These are phyloP conservation scores for Odontocerum albicorne DNA, from an alignment of 2,888 invertebrate genomes.

Conservation along the genomic window DNA sequence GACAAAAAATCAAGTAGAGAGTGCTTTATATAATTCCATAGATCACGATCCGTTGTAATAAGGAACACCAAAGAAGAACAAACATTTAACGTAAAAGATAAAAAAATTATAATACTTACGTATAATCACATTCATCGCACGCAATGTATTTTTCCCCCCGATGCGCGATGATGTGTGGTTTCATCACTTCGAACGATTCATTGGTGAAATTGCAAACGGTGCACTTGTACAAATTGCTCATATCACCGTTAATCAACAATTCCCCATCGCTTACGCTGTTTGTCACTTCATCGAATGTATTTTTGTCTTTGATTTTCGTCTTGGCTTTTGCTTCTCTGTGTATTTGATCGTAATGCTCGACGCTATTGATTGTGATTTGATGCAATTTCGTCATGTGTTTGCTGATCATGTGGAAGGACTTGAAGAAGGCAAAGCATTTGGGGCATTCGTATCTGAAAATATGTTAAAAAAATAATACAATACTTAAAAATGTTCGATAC, in stretches of 20 bases:
- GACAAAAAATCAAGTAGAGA: no score
- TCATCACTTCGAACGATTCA: slow-evolving; percentile 7
- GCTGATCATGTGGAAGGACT: slow-evolving; percentile 15
- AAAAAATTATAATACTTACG: no score
- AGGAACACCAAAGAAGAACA: no score
- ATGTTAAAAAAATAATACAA: no score
- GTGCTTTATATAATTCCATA: no score
- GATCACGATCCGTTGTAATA: no score
- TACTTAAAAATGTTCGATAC: no score
- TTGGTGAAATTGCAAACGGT: neutral
- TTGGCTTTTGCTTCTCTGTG: neutral
- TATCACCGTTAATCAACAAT: no score
- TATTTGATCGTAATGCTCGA: neutral
- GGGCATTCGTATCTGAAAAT: slow-evolving; percentile 19
- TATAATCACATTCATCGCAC: slow-evolving; percentile 30
- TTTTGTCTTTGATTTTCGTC: neutral
- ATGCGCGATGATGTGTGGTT: slow-evolving; percentile 14
- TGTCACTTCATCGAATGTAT: neutral
- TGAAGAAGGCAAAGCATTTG: slow-evolving; percentile 16
- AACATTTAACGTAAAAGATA: no score
- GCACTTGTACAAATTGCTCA: no score
- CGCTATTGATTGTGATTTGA: neutral
- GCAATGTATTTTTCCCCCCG: slow-evolving; percentile 19
- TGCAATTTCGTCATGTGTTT: slow-evolving; percentile 19
- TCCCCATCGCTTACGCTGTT: no score